Evolutionary conservation across 2,113 vertebrate species (phyloP).

Genomic region (Potamarius usumacintae): DNA sequence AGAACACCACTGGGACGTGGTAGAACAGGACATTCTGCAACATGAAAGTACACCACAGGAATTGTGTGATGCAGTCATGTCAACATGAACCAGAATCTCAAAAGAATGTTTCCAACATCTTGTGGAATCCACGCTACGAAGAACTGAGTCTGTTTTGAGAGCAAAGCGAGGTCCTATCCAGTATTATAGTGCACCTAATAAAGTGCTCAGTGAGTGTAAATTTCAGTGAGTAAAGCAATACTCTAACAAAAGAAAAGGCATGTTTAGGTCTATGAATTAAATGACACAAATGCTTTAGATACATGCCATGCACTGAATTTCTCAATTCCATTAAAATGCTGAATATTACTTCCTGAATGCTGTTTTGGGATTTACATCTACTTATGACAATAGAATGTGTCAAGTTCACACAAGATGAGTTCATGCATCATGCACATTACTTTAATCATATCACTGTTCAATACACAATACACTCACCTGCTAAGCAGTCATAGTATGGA

Average conservation of each 20-base stretch:
- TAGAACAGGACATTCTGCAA: too few species aligned
- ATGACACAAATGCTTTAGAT: background rate
- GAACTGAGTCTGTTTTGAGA: too few species aligned
- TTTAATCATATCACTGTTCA: background rate
- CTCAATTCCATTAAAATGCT: background rate
- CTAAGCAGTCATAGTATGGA: slow-evolving; percentile 76
- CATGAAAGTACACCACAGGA: too few species aligned
- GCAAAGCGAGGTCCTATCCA: too few species aligned
- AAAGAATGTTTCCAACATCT: too few species aligned
- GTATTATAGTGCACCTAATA: too few species aligned
- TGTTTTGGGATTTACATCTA: background rate
- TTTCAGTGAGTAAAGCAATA: background rate
- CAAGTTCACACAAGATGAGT: background rate
- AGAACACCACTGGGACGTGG: too few species aligned
- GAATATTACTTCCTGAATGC: background rate
- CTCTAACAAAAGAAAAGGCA: background rate
- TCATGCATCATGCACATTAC: background rate
- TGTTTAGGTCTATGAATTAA: background rate
- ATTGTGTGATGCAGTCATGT: too few species aligned
- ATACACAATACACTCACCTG: slow-evolving; percentile 72
- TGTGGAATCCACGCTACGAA: too few species aligned
- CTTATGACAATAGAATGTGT: background rate
- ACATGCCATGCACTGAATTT: background rate
- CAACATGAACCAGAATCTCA: too few species aligned
- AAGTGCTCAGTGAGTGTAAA: background rate